A percentile compares a stretch with the other conserved stretches of the same genome.
These are phyloP conservation scores for Idaea biselata DNA, from an alignment of 2,888 invertebrate genomes.

Conservation along the genomic window DNA sequence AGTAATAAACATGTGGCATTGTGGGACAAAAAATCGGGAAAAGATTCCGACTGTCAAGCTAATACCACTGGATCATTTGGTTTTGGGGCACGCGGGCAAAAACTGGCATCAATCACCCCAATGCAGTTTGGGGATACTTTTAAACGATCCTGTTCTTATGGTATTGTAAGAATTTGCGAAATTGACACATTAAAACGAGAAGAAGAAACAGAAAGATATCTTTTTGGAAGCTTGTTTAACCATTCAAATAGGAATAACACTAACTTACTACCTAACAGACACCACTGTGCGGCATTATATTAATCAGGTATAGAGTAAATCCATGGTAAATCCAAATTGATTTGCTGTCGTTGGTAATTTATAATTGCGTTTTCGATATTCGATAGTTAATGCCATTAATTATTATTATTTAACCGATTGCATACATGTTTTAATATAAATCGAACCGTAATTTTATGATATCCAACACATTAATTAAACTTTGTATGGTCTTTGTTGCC, in stretches of 20 bases:
- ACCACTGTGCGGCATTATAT: too few relatives aligned
- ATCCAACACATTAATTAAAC: background rate
- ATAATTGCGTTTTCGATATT: background rate
- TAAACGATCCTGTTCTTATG: constrained; percentile 28
- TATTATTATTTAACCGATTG: background rate
- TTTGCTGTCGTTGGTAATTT: background rate
- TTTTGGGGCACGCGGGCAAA: constrained; percentile 66
- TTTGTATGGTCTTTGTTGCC: background rate
- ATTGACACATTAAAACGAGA: constrained; percentile 8
- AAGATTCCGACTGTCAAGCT: constrained; percentile 73
- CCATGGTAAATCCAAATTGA: background rate
- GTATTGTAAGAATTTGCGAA: background rate
- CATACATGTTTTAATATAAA: background rate
- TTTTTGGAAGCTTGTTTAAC: background rate
- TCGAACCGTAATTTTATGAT: background rate
- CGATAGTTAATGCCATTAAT: background rate
- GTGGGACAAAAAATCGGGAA: constrained; percentile 66
- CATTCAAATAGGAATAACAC: background rate
- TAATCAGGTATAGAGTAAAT: too few relatives aligned
- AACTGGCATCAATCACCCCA: constrained; percentile 69
- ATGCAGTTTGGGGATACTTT: constrained; percentile 52
- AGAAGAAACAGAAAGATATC: background rate
- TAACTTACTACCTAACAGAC: too few relatives aligned
- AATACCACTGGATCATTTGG: constrained; percentile 66
- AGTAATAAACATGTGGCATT: constrained; percentile 69